Evolutionary conservation across 1,140 invertebrate species (phyloP), one percentile per base, ranked within the genome.

Genomic region (Vanessa atalanta): DNA sequence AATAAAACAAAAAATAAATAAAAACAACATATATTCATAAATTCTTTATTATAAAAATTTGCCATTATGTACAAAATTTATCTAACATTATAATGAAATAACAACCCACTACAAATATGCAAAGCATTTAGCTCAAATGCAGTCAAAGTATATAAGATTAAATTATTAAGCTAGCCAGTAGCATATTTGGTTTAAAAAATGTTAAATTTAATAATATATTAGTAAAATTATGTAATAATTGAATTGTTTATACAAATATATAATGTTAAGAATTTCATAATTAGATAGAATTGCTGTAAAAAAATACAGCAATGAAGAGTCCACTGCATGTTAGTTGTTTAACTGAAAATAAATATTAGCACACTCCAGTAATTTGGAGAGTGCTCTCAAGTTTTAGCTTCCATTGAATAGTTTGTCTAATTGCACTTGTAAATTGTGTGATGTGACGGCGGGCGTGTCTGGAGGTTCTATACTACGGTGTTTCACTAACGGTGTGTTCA

Each of bases 401-500:
- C 70, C 80, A 76, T 83, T 81, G 73, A 83, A 92, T 61, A 93
- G 76, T 80, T 85, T 90, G 26, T 89, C 81, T 55, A 93, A 73
- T 70, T 93, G 90, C 61, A 73, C 86, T 80, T 91, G 86, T 72
- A 93, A 82, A 81, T 93, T 92, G 47, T 85, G 80, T 31, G 88
- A 90, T 9, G 88, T 90, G 11, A 87, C 51, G 2, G 84, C 77
- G 0, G 90, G 89, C 13, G 89, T 92, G 60, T 89, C 83, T 1
- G 80, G 83, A 0, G 78, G 53, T 20, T 73, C 61, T 8, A 37
- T 47, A 7, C 65, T 72, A 8, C 60, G 57, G 5, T 78, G 51
- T 71, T 88, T 85, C 13, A 76, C 75, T 51, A 83, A 48, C 13
- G 90, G 90, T 11, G 90, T 91, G 66, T 81, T 89, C 16, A 92